phyloP scores from a whole-genome alignment of 2,888 invertebrate genomes.

The Cylloceria caligata region DNA sequence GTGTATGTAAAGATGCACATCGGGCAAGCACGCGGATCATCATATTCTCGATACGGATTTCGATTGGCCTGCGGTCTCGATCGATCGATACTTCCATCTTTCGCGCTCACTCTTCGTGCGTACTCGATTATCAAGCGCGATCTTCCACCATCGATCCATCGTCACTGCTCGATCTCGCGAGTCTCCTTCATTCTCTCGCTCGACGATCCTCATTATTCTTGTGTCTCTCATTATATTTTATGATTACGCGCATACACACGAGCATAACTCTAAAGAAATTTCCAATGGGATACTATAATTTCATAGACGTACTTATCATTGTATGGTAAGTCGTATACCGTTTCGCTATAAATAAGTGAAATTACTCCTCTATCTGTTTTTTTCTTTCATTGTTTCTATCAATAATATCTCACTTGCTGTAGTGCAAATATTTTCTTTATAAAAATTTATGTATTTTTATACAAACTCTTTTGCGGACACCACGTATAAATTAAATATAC shows the following conservation, averaged over 20 bases:
- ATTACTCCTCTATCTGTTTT: background rate
- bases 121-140: slow-evolving; percentile 59
- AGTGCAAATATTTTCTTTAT: too few relatives aligned
- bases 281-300: slow-evolving; percentile 8
- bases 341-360: background rate
- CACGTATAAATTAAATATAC: too few relatives aligned
- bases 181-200: background rate
- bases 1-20: slow-evolving; percentile 48
- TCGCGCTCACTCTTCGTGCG: slow-evolving; percentile 38
- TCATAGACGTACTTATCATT: background rate
- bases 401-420: too few relatives aligned
- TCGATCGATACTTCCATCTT: slow-evolving; percentile 60
- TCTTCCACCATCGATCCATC: slow-evolving; percentile 54
- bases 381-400: background rate
- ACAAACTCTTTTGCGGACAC: too few relatives aligned
- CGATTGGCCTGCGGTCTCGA: slow-evolving; percentile 79
- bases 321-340: background rate
- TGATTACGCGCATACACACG: slow-evolving; percentile 8
- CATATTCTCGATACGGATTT: slow-evolving; percentile 74
- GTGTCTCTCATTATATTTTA: slow-evolving; percentile 5
- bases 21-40: slow-evolving; percentile 61
- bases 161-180: slow-evolving; percentile 49
- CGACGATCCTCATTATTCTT: slow-evolving; percentile 46
- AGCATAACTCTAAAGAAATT: slow-evolving; percentile 4
- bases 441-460: too few relatives aligned